Evolutionary conservation across 2,797 vertebrate genomes (phyloP), one percentile per base, ranked within the genome.

Genomic region (Anguilla pacifica): DNA sequence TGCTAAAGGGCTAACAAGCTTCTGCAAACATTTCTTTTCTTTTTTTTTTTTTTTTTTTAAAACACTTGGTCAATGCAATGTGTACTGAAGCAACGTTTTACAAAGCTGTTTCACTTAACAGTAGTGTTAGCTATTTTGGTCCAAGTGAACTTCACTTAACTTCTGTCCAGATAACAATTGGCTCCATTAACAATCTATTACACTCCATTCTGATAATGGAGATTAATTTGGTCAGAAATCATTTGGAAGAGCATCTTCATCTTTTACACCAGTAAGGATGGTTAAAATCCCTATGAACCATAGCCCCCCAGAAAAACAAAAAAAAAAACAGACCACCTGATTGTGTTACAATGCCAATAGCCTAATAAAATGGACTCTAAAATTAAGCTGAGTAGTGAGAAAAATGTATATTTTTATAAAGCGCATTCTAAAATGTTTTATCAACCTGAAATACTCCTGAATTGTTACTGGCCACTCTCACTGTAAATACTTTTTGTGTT

Each of bases 301-400:
- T n/a, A 25, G 10, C 35, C 35, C 35, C 39, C 49, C 19, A 81
- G 1, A 49, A 49, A 46, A 81, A 4, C 0, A 3, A 49, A 49
- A 15, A 39, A 17, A 17, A 49, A 81, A 49, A 1, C 6, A 49
- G 77, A 81, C 39, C 77, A 49, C 4, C 43, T 11, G 43, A 81
- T 31, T 49, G 43, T 67, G 61, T 74, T 74, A 25, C 31, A 39
- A 81, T 22, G 35, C 13, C 35, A 77, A 77, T 13, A 15, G 13
- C 19, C 15, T 46, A 10, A 49, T 9, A 19, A 81, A 81, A 25
- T 1, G 61, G 39, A 35, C 3, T n/a, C 86, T 82, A 88, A 86
- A 61, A 89, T 88, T 86, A 86, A 79, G 28, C 13, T 87, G 61
- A 53, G 74, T 85, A 2, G 59, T 55, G 83, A 90, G 86, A 87